Base-by-base conservation (phyloP, 2,888 invertebrate species). In the Drepana falcataria region DNA sequence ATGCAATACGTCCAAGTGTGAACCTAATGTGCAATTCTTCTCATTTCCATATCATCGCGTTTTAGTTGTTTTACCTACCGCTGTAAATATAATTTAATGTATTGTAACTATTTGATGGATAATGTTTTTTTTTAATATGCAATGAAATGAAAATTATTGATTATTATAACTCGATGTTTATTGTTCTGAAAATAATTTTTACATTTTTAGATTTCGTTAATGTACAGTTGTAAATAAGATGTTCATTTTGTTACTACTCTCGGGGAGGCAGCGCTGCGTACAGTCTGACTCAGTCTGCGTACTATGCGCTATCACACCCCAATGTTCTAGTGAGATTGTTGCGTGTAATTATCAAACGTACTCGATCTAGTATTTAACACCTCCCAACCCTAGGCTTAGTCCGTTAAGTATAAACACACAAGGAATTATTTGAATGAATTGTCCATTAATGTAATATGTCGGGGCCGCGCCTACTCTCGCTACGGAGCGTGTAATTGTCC, bases 71-170 rank as follows among this genome's bases (percentile, higher is more conserved):
- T 21, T 88, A 87, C 80, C 88, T 87, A 78, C 69, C 75, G 77
- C 67, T 89, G 90, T 90, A 90, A 88, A 90, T 90, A 90, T 89
- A 82, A 88, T 89, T 90, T 85, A 85, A 85, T 77, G 77, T 87
- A 85, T 83, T 84, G 67, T 74, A 72, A 69, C 64, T 65, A 61
- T 68, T 68, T 65, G 60, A 65, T 61, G 57, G 59, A 69, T 65
- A 69, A 73, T 65, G 67, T 6, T 33, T 21, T 72, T 68, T 73
- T 78, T 81, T 83, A 79, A 66, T 85, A 75, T 80, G 5, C 21
- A 37, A 83, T 84, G 68, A 81, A 84, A 79, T 77, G 51, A 41
- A 51, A 51, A 51, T 51, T 49, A 49, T 79, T 84, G 84, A 84
- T 80, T 66, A 80, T 82, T 77, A 75, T 83, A 77, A 70, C 70